Evolutionary conservation across 1,140 invertebrate genomes (phyloP).

Genomic region (Drosophila novamexicana): DNA sequence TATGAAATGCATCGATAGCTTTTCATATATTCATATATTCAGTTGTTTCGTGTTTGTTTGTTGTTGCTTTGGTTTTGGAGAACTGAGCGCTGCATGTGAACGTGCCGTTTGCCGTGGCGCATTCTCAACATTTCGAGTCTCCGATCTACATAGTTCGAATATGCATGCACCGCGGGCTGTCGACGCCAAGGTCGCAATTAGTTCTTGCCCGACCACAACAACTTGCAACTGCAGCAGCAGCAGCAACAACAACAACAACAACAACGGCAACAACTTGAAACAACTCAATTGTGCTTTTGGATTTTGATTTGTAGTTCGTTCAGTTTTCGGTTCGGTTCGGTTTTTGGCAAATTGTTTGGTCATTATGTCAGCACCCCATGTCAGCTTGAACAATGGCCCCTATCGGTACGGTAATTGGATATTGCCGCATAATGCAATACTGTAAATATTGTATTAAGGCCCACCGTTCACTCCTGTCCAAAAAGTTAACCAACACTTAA

Average conservation of each 20-base stretch:
- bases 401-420: slow-evolving; percentile 16
- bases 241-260: slow-evolving; percentile 16
- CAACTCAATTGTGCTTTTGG: slow-evolving; percentile 57
- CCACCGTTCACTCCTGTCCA: slow-evolving; percentile 14
- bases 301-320: slow-evolving; percentile 38
- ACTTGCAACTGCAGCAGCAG: slow-evolving; percentile 23
- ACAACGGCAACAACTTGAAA: slow-evolving; percentile 31
- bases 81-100: slow-evolving; percentile 23
- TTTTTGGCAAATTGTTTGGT: slow-evolving; percentile 68
- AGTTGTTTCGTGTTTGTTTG: slow-evolving; percentile 1
- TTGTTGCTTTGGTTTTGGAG: slow-evolving; percentile 5
- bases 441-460: background rate
- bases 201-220: slow-evolving; percentile 60
- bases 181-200: slow-evolving; percentile 76
- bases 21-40: slow-evolving; percentile 7
- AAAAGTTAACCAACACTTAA: slow-evolving; percentile 4
- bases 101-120: slow-evolving; percentile 32
- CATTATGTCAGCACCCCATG: slow-evolving; percentile 62
- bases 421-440: slow-evolving; percentile 18
- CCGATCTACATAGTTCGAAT: slow-evolving; percentile 62
- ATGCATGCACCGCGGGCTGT: slow-evolving; percentile 49
- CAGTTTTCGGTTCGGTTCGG: slow-evolving; percentile 4
- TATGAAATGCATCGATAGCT: slow-evolving; percentile 24
- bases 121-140: slow-evolving; percentile 39
- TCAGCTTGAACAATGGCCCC: slow-evolving; percentile 23